These are phyloP conservation scores for Exocentrus adspersus DNA, from an alignment of 2,888 invertebrate species.

Conservation along the genomic window DNA sequence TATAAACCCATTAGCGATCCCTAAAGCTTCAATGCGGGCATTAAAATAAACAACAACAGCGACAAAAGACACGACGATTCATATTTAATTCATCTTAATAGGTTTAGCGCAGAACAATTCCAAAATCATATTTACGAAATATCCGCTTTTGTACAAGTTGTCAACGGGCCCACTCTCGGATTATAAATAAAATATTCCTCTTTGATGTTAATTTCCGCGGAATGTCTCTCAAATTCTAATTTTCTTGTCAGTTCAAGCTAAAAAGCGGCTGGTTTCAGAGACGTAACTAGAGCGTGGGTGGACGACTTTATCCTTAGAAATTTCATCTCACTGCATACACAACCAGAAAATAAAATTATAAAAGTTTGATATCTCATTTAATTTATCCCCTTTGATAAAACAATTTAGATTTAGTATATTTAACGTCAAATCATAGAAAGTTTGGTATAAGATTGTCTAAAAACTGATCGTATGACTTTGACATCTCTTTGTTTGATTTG, in stretches of 20 bases:
- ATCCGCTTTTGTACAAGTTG: conserved; percentile 24
- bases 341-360: too few relatives aligned
- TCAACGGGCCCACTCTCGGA: conserved; percentile 5
- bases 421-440: too few relatives aligned
- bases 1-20: not conserved
- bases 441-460: too few relatives aligned
- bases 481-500: too few relatives aligned
- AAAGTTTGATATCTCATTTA: too few relatives aligned
- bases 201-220: conserved; percentile 30
- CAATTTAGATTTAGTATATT: too few relatives aligned
- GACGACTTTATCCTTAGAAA: too few relatives aligned
- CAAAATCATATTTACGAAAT: conserved; percentile 20
- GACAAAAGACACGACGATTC: conserved; percentile 4
- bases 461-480: too few relatives aligned
- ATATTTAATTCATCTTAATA: conserved; percentile 25
- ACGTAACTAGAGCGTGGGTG: too few relatives aligned
- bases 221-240: conserved; percentile 16
- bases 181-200: conserved; percentile 26
- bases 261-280: not conserved
- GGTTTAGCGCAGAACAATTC: conserved; percentile 22
- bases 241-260: conserved; percentile 13
- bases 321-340: too few relatives aligned
- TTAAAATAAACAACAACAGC: not conserved
- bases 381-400: too few relatives aligned
- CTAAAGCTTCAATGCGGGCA: not conserved